Base-by-base conservation (phyloP, 2,888 invertebrate species). In the Andrena flavipes region DNA sequence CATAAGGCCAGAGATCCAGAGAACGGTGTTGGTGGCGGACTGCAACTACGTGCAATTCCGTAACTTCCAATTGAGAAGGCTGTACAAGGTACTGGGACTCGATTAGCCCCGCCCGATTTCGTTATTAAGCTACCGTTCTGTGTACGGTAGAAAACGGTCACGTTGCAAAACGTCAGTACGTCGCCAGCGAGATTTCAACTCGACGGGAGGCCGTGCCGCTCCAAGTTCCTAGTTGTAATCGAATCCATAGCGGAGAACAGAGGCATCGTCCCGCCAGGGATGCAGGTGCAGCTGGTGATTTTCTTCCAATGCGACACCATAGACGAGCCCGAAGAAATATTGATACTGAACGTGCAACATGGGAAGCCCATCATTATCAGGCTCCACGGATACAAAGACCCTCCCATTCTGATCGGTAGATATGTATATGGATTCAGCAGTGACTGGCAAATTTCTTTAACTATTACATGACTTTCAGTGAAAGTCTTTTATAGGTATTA, bases 201-300 rank as follows among this genome's bases (percentile, higher is more conserved):
- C 0, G 87, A 86, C 56, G 75, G 76, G 1, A 84, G 91, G 78
- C 92, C 93, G 4, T 90, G 83, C 60, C 75, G 80, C 4, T 89
- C 92, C 1, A 90, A 89, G 62, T 94, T 94, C 64, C 83, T 76
- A 2, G 71, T 94, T 6, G 71, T 88, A 6, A 80, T 92, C 10
- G 76, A 88, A 3, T 81, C 88, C n/a, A 76, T 42, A 2, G 62
- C 81, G 3, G 73, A 82, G 16, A 75, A 85, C 54, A 87, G 79
- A 0, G 76, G 80, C 16, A 80, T 87, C 81, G 82, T 95, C 16
- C 94, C 94, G 0, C 92, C 95, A 10, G 95, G 95, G 33, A 94
- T 95, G 93, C 88, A 87, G 54, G 80, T 91, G 5, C 90, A 87
- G 63, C 91, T 94, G 42, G 85, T 89, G 5, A 88, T 95, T 2